Evolutionary conservation across 2,888 invertebrate species (phyloP).

Genomic region (Ennomos erosarius): DNA sequence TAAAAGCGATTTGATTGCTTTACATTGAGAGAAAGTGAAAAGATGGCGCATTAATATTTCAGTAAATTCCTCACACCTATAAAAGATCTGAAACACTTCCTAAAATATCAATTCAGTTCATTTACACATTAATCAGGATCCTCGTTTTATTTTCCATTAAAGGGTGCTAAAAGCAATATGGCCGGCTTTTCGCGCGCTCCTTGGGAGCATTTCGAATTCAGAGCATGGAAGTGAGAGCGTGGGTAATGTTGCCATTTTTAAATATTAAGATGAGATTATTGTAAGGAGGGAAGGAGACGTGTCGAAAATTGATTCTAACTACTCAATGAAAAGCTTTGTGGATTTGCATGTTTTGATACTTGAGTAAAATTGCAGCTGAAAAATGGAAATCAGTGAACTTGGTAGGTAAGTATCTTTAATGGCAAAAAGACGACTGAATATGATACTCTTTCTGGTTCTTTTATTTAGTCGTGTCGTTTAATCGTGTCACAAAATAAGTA

Average conservation of each 20-base stretch:
- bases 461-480: too few species aligned
- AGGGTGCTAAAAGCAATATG: conserved; percentile 81
- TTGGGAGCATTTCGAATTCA: conserved; percentile 75
- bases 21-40: conserved; percentile 53
- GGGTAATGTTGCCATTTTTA: conserved; percentile 75
- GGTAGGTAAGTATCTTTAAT: too few species aligned
- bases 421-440: too few species aligned
- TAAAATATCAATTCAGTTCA: conserved; percentile 74
- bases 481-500: too few species aligned
- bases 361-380: too few species aligned
- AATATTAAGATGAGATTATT: conserved; percentile 80
- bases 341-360: conserved; percentile 7
- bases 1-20: conserved; percentile 31
- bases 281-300: conserved; percentile 64
- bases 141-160: conserved; percentile 74
- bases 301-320: conserved; percentile 63
- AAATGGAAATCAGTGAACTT: neutral
- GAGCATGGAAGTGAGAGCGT: conserved; percentile 68
- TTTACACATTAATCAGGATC: conserved; percentile 74
- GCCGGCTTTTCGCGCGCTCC: conserved; percentile 68
- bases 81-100: conserved; percentile 60
- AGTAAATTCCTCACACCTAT: conserved; percentile 48
- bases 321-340: conserved; percentile 38
- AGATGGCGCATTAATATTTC: conserved; percentile 49
- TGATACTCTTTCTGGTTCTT: too few species aligned